These are phyloP conservation scores for Saxidomus purpurata DNA, from an alignment of 1,140 invertebrate genomes.

Conservation along the genomic window DNA sequence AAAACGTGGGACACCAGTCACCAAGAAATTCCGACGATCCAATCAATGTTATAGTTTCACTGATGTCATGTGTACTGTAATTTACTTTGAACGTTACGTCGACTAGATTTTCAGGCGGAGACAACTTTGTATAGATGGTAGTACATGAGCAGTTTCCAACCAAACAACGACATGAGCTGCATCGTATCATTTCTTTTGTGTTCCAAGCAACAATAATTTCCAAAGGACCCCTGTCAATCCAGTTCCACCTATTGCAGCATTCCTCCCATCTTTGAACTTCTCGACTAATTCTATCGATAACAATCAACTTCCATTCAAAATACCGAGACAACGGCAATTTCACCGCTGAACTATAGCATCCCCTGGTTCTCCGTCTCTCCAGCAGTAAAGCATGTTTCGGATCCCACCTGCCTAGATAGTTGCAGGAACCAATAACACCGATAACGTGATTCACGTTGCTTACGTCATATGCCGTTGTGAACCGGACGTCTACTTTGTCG, in stretches of 20 bases:
- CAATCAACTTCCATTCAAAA: slow-evolving; percentile 30
- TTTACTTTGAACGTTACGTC: background rate
- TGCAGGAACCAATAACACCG: slow-evolving; percentile 1
- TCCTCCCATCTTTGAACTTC: slow-evolving; percentile 7
- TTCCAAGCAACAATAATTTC: slow-evolving; percentile 8
- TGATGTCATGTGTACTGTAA: background rate
- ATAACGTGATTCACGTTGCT: background rate
- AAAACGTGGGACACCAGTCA: background rate
- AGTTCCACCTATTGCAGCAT: background rate
- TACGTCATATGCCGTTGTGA: background rate
- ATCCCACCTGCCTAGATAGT: background rate
- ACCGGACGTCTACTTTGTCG: background rate
- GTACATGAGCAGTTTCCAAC: background rate
- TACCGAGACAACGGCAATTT: background rate
- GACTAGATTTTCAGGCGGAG: background rate
- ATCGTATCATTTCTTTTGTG: background rate
- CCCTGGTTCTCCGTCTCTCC: background rate
- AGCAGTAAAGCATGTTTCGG: background rate
- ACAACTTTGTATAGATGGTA: background rate
- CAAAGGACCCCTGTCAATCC: slow-evolving; percentile 3
- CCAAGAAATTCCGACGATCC: slow-evolving; percentile 13
- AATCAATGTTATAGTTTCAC: background rate
- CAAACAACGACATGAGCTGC: background rate
- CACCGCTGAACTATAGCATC: background rate
- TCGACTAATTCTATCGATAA: background rate